A percentile compares a stretch with the other conserved stretches of the same genome.
Conservation (phyloP, 2,113 vertebrate genomes). For the Malurus cyaneus region DNA sequence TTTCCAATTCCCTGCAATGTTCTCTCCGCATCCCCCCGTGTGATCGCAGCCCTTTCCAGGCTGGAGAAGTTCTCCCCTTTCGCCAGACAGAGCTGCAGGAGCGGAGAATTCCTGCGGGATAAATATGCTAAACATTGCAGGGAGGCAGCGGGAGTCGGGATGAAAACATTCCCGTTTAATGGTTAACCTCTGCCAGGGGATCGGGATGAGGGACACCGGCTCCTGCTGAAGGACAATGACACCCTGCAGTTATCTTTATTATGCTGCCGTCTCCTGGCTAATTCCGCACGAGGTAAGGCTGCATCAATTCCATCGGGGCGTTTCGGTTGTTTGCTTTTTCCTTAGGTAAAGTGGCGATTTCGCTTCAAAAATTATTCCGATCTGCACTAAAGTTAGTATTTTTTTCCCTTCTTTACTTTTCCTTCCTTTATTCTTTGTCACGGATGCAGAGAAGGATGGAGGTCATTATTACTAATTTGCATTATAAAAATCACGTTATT, state of each 20-base stretch:
- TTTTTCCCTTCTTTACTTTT: background rate
- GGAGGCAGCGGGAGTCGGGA: background rate
- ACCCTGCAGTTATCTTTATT: background rate
- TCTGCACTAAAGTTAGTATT: background rate
- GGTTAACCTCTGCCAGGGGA: background rate
- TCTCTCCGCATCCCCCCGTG: background rate
- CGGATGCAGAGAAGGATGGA: background rate
- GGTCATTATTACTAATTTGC: background rate
- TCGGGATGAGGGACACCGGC: background rate
- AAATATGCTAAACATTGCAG: background rate
- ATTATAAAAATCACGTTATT: background rate
- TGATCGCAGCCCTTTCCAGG: background rate
- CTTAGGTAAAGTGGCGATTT: background rate
- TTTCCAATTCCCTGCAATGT: background rate
- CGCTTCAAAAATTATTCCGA: background rate
- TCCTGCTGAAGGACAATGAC: slow-evolving; percentile 44
- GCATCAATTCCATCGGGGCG: background rate
- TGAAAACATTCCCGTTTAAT: background rate
- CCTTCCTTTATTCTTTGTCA: too few relatives aligned
- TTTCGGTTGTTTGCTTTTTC: background rate
- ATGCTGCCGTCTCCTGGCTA: background rate
- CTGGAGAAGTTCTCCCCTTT: background rate
- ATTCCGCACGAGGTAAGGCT: background rate
- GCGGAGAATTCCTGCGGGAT: background rate
- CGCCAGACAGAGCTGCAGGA: background rate